A percentile compares a stretch with the other conserved stretches of the same genome.
Conservation (phyloP, 1,140 invertebrate genomes). For the Pseudomyrmex cubaensis region DNA sequence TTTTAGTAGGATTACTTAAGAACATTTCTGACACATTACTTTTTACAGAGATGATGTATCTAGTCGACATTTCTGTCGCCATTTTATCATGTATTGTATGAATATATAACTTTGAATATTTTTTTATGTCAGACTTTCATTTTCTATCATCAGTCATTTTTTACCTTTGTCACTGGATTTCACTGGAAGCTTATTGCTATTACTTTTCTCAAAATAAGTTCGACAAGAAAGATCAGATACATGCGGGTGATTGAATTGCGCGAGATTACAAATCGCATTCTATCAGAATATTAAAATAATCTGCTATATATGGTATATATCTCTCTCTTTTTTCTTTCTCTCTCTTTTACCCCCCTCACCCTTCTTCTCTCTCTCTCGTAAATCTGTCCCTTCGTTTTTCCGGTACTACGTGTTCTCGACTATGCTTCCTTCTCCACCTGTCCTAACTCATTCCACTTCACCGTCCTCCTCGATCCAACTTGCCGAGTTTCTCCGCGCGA, state of each 20-base stretch:
- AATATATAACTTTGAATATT: constrained; percentile 23
- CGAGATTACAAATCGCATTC: constrained; percentile 81
- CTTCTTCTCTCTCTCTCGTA: constrained; percentile 78
- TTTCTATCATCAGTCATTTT: background rate
- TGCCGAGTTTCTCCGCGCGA: constrained; percentile 45
- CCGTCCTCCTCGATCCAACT: constrained; percentile 48
- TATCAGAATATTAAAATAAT: constrained; percentile 85
- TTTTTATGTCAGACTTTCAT: background rate
- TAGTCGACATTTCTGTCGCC: constrained; percentile 31
- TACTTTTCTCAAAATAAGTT: constrained; percentile 9
- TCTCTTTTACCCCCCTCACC: too few relatives aligned
- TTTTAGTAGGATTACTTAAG: constrained; percentile 7
- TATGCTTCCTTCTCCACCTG: constrained; percentile 36
- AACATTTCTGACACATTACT: background rate
- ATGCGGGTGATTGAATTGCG: constrained; percentile 64
- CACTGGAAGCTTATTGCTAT: too few relatives aligned
- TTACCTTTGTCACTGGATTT: background rate
- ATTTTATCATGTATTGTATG: constrained; percentile 33
- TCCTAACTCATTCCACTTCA: constrained; percentile 12
- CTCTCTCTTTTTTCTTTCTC: too few relatives aligned
- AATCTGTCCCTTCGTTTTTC: constrained; percentile 76
- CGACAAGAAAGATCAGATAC: constrained; percentile 16
- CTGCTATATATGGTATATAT: constrained; percentile 73
- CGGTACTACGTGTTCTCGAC: constrained; percentile 1
- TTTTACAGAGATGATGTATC: constrained; percentile 12